Base-by-base conservation (phyloP, 2,888 invertebrate genomes). In the Caradrina kadenii region DNA sequence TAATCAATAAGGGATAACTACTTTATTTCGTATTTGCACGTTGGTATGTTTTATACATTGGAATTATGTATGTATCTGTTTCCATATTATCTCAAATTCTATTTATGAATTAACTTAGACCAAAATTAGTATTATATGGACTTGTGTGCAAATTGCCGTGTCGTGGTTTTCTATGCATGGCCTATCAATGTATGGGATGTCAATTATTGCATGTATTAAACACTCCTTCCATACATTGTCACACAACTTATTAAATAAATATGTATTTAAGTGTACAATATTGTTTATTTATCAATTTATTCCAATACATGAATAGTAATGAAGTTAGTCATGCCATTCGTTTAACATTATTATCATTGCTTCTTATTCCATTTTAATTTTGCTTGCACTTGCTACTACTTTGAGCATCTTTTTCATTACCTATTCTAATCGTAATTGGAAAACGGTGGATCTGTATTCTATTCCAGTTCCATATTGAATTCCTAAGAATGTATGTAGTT, bases 151-250 rank as follows among this genome's bases (percentile, higher is more conserved):
- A 73, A 59, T 68, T 71, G 77, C 62, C 73, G 63, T 80, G 72
- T 58, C 0, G 31, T 68, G 69, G 66, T 77, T 64, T 71, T 65
- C 67, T 73, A 62, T 72, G 65, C 77, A 82, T 83, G 85, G 79
- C 81, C 77, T 80, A 76, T 86, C 91, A 89, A 88, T 90, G 90
- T 91, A 91, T 91, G 91, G 90, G 88, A 91, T 86, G 89, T 79
- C 73, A 72, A 77, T 78, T 81, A 85, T 86, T 84, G 79, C 77
- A 76, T 75, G 76, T 82, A 81, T 74, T 69, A 66, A 73, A 69
- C 69, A 74, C 62, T 74, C 88, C 89, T 91, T 90, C 90, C 87
- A 91, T 91, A 91, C 89, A 89, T 91, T 91, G 91, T 88, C 82
- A 88, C 88, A 88, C 87, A 86, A 83, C 54, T 73, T 70, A 76